Percentiles rank a stretch among this genome's conserved stretches.
Conservation (phyloP, 2,888 invertebrate genomes). For the Brachycybe producta region DNA sequence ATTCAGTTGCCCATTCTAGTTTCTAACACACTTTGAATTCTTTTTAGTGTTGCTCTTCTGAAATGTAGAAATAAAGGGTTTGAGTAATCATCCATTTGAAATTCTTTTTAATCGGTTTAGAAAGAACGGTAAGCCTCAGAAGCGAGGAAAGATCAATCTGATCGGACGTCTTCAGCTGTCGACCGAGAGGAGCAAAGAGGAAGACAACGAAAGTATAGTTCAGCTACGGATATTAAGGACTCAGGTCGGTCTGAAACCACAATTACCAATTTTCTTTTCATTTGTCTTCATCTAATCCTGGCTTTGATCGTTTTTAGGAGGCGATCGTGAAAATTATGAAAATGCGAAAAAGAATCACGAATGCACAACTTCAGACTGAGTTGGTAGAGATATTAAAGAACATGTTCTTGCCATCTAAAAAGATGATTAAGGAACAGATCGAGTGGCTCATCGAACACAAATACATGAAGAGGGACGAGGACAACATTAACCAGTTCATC, state of each 20-base stretch:
- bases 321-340: conserved; percentile 98
- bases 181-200: conserved; percentile 87
- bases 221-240: conserved; percentile 84
- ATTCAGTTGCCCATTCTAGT: too few relatives aligned
- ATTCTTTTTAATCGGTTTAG: conserved; percentile 35
- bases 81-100: neutral
- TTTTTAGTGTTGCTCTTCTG: neutral
- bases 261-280: neutral
- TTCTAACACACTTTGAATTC: too few relatives aligned
- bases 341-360: conserved; percentile 88
- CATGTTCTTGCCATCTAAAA: conserved; percentile 97
- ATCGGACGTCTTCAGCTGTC: conserved; percentile 90
- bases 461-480: conserved; percentile 90
- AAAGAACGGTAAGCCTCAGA: conserved; percentile 89
- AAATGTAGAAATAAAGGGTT: neutral
- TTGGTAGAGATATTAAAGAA: conserved; percentile 95
- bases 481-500: conserved; percentile 94
- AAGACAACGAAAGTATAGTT: conserved; percentile 97
- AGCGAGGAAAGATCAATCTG: conserved; percentile 88
- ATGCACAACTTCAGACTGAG: conserved; percentile 91
- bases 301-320: conserved; percentile 46
- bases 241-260: conserved; percentile 37
- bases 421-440: conserved; percentile 98
- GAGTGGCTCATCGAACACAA: conserved; percentile 99
- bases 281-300: conserved; percentile 3